Evolutionary conservation across 2,797 vertebrate species (phyloP).

Genomic region (Neomorphus geoffroyi): DNA sequence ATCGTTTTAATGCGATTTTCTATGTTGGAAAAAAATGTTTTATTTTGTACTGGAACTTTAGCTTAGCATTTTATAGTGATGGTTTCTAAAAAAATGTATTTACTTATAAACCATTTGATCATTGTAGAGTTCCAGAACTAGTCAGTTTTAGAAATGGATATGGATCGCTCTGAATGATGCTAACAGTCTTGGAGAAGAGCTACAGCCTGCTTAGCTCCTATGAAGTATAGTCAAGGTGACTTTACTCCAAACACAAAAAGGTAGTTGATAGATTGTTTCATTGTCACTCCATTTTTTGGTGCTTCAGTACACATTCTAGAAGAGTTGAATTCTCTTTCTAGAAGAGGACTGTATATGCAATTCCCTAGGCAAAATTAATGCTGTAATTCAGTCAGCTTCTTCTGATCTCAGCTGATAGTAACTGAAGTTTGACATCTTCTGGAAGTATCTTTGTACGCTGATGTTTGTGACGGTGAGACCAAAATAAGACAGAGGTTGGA

Average conservation of each 20-base stretch:
- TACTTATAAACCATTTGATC: background rate
- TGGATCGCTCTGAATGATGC: background rate
- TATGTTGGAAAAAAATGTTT: background rate
- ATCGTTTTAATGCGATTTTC: background rate
- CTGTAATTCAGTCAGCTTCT: background rate
- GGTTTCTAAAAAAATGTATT: background rate
- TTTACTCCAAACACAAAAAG: background rate
- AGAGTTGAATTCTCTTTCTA: background rate
- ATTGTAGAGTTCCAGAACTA: background rate
- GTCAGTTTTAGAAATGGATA: background rate
- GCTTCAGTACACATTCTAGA: background rate
- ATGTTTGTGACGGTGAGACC: background rate
- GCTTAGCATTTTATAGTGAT: background rate
- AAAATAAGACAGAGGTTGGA: background rate
- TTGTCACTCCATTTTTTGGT: background rate
- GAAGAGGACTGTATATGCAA: background rate
- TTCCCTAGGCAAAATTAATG: background rate
- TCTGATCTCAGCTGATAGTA: background rate
- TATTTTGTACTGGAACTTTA: background rate
- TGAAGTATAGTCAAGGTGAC: background rate
- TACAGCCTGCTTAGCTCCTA: background rate
- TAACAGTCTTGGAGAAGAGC: background rate
- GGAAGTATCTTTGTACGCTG: background rate
- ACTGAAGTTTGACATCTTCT: background rate
- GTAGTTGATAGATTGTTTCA: background rate